phyloP scores from a whole-genome alignment of 1,140 invertebrate genomes.

The Solenopsis fugax region DNA sequence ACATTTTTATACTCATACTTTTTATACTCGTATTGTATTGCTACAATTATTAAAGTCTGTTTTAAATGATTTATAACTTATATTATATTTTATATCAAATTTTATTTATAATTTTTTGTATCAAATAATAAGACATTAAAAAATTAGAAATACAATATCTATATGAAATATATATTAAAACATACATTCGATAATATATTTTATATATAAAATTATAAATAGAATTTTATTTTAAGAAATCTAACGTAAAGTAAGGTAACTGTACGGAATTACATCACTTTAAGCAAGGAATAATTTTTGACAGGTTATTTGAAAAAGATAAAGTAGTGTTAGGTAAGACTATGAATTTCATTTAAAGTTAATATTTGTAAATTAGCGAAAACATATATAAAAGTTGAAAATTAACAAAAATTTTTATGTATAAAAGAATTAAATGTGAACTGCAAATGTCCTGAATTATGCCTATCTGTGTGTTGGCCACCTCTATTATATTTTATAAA shows the following conservation, averaged over 20 bases:
- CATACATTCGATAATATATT: background rate
- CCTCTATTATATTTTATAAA: no score
- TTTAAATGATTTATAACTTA: background rate
- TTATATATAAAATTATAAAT: slow-evolving; percentile 12
- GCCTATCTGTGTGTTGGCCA: no score
- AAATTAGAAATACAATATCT: background rate
- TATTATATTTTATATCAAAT: background rate
- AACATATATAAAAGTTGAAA: no score
- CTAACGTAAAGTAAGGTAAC: background rate
- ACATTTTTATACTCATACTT: background rate
- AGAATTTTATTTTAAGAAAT: background rate
- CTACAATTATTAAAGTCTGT: background rate
- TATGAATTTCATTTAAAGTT: no score
- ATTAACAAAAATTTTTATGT: no score
- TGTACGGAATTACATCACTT: no score
- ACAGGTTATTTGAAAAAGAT: no score
- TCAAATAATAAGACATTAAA: background rate
- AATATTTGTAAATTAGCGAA: no score
- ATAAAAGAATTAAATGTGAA: no score
- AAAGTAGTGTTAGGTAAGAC: no score
- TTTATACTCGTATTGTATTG: background rate
- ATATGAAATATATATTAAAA: background rate
- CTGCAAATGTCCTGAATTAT: no score
- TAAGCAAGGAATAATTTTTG: no score
- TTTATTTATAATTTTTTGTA: background rate